Evolutionary conservation across 2,888 invertebrate genomes (phyloP).

Genomic region (Eristalis tenax): DNA sequence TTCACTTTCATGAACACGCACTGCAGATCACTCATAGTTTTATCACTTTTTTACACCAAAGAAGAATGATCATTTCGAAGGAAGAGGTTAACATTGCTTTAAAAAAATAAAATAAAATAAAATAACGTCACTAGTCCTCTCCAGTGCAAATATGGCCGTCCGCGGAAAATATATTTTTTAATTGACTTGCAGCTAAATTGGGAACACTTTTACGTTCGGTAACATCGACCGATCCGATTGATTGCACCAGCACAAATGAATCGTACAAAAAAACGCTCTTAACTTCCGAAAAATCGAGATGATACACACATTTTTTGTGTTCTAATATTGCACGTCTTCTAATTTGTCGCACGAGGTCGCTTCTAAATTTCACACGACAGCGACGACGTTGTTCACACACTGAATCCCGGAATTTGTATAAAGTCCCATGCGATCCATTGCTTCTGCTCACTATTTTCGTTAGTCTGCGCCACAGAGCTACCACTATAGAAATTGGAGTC

Average conservation of each 20-base stretch:
- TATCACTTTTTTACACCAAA: not conserved
- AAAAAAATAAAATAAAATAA: not conserved
- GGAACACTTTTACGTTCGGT: slow-evolving; percentile 36
- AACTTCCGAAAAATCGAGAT: not conserved
- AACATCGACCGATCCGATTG: slow-evolving; percentile 60
- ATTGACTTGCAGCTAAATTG: not conserved
- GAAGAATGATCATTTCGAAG: not conserved
- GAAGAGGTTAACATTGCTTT: not conserved
- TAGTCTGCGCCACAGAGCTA: slow-evolving; percentile 29
- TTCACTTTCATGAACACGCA: not conserved
- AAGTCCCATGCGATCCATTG: slow-evolving; percentile 54
- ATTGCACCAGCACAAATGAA: slow-evolving; percentile 69
- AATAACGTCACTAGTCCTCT: not conserved
- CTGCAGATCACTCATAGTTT: not conserved
- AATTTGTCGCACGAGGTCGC: slow-evolving; percentile 37
- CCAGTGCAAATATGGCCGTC: slow-evolving; percentile 32
- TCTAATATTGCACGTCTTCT: slow-evolving; percentile 43
- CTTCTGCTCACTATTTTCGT: slow-evolving; percentile 46
- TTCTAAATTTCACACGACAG: slow-evolving; percentile 37
- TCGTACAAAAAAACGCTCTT: slow-evolving; percentile 36
- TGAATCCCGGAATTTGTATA: slow-evolving; percentile 66
- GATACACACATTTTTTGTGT: not conserved
- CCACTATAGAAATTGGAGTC: not conserved
- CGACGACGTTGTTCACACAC: slow-evolving; percentile 65
- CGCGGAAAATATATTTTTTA: slow-evolving; percentile 16